Evolutionary conservation across 2,113 vertebrate genomes (phyloP).

Genomic region (Peromyscus maniculatus): DNA sequence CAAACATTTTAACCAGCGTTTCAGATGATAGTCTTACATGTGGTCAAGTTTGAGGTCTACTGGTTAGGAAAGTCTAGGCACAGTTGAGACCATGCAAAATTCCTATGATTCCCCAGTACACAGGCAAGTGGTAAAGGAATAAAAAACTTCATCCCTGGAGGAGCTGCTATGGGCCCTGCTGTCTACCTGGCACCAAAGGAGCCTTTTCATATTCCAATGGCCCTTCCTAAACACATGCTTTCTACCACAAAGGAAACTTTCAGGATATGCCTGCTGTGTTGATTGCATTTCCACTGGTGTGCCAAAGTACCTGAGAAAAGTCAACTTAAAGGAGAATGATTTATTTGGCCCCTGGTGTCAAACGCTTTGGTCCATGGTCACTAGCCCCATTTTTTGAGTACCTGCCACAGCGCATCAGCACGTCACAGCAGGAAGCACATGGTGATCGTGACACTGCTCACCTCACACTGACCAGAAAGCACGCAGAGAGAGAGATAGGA

Average conservation of each 20-base stretch:
- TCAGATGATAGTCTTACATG: neutral
- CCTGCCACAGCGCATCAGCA: too few species aligned
- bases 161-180: neutral
- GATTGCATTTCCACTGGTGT: neutral
- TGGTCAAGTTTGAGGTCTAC: neutral
- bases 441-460: too few species aligned
- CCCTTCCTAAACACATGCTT: neutral
- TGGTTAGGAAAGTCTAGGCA: neutral
- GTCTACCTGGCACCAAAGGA: neutral
- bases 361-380: neutral
- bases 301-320: neutral
- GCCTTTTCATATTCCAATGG: neutral
- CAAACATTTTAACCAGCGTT: neutral
- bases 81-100: neutral
- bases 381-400: neutral
- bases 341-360: neutral
- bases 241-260: neutral
- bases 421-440: neutral
- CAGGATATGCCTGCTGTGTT: neutral
- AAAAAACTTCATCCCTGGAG: neutral
- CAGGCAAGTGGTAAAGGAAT: neutral
- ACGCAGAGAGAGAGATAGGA: neutral
- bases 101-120: neutral
- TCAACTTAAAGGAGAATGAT: neutral
- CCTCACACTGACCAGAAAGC: neutral